Evolutionary conservation across 2,888 invertebrate species (phyloP), one percentile per base, ranked within the genome.

Genomic region (Serripes groenlandicus): DNA sequence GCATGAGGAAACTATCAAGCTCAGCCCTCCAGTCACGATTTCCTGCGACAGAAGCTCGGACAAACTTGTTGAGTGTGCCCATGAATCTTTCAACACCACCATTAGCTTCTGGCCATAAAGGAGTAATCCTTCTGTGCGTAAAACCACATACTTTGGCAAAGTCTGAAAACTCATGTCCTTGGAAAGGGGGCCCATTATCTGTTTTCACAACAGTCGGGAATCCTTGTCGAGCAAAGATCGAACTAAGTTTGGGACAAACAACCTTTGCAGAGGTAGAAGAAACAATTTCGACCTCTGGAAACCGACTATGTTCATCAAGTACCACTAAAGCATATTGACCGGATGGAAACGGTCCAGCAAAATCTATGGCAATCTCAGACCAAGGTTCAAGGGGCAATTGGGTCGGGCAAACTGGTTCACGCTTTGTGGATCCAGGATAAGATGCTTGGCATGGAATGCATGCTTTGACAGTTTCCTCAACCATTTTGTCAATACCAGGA

Each of bases 111-210:
- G n/a, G n/a, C n/a, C n/a, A n/a, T n/a, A n/a, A n/a, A n/a, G n/a
- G n/a, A n/a, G n/a, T n/a, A n/a, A n/a, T n/a, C n/a, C n/a, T n/a
- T n/a, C n/a, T n/a, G n/a, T n/a, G n/a, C n/a, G n/a, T n/a, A n/a
- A n/a, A n/a, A n/a, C n/a, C n/a, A n/a, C n/a, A n/a, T n/a, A n/a
- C n/a, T n/a, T n/a, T n/a, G n/a, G n/a, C n/a, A n/a, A n/a, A n/a
- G n/a, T n/a, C n/a, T n/a, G n/a, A n/a, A 37, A 87, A 85, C 34
- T 73, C 28, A 18, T 70, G 62, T 21, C 68, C 72, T 32, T 49
- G 73, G 69, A 87, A 88, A 35, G 81, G 78, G 18, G 81, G 73
- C 42, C 83, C 87, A 54, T 88, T 86, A 42, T 89, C 87, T 1
- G 81, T 81, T 23, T 32, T 83, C 5, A 88, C 42, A 30, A 77